Conservation (phyloP, 2,888 invertebrate species). For the Philhelius pedissequus region DNA sequence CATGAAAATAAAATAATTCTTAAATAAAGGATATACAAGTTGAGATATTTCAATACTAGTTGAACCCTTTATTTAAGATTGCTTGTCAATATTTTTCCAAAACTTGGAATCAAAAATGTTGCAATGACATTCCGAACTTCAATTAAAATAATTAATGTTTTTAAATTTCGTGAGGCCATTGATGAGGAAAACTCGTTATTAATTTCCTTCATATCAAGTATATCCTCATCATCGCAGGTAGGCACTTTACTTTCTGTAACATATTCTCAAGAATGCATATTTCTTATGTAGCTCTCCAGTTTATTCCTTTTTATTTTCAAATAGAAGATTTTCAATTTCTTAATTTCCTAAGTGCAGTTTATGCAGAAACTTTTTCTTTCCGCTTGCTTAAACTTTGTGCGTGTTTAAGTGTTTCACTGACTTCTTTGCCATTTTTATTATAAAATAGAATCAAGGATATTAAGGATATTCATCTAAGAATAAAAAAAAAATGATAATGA, state of each 20-base stretch:
- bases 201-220: conserved; percentile 5
- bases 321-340: background rate
- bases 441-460: background rate
- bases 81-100: too few relatives aligned
- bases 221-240: background rate
- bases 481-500: too few relatives aligned
- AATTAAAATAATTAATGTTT: conserved; percentile 58
- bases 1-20: too few relatives aligned
- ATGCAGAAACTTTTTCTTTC: background rate
- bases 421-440: background rate
- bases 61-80: too few relatives aligned
- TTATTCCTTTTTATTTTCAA: background rate
- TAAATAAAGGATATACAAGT: too few relatives aligned
- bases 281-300: background rate
- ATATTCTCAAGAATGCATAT: background rate
- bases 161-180: too few relatives aligned
- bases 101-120: background rate
- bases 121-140: background rate
- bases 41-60: too few relatives aligned
- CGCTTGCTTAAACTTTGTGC: background rate
- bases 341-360: conserved; percentile 8
- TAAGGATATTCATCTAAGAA: background rate
- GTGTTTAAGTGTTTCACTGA: background rate
- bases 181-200: background rate
- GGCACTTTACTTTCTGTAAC: background rate